phyloP scores from a whole-genome alignment of 2,113 vertebrate genomes.

The Channa maculata region DNA sequence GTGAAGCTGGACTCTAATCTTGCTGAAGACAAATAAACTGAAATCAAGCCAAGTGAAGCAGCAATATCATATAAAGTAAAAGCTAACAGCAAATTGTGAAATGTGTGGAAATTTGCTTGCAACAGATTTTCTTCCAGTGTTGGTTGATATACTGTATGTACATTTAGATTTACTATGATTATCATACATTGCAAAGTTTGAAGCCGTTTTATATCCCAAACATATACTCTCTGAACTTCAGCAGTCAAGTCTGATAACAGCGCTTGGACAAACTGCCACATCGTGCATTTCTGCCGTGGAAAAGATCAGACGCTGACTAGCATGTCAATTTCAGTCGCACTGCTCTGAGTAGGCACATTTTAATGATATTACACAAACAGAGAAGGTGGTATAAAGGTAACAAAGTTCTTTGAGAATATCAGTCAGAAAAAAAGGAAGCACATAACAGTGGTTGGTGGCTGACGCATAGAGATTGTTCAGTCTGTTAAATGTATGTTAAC shows the following conservation, averaged over 20 bases:
- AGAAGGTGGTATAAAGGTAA: slow-evolving; percentile 14
- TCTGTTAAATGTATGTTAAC: slow-evolving; percentile 35
- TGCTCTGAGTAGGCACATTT: slow-evolving; percentile 63
- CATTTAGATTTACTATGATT: background rate
- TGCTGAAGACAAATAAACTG: background rate
- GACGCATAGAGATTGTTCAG: slow-evolving; percentile 32
- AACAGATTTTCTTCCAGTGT: background rate
- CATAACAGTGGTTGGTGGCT: slow-evolving; percentile 20
- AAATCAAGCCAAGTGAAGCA: background rate
- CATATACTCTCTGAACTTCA: background rate
- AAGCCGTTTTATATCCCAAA: background rate
- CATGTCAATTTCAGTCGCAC: slow-evolving; percentile 26
- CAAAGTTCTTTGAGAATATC: slow-evolving; percentile 6
- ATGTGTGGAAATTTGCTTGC: background rate
- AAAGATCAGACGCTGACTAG: slow-evolving; percentile 11
- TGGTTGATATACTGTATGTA: background rate
- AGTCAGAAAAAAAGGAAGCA: slow-evolving; percentile 5
- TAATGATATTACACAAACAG: slow-evolving; percentile 30
- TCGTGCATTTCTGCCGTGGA: slow-evolving; percentile 15
- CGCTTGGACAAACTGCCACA: background rate
- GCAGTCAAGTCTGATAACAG: background rate
- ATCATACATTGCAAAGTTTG: background rate
- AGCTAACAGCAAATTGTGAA: background rate
- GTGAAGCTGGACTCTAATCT: slow-evolving; percentile 12
- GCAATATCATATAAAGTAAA: background rate